phyloP scores from a whole-genome alignment of 2,888 invertebrate species.

The Lottia gigantea region DNA sequence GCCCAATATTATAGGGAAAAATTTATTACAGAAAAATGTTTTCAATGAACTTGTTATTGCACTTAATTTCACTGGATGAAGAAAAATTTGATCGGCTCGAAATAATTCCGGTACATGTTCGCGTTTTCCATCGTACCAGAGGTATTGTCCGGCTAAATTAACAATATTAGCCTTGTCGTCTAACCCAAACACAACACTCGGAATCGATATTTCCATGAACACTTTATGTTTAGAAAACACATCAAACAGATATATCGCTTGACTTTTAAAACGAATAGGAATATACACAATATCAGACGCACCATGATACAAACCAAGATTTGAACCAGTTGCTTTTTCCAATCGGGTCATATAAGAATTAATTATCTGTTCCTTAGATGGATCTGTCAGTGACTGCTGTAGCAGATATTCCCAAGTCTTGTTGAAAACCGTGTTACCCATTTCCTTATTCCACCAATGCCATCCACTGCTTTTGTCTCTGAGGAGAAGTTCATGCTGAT shows the following conservation, averaged over 20 bases:
- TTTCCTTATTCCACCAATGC: background rate
- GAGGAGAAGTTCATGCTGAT: too few species aligned
- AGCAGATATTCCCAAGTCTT: background rate
- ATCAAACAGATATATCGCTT: conserved; percentile 1
- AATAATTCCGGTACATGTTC: background rate
- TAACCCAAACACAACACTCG: conserved; percentile 12
- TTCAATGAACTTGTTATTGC: background rate
- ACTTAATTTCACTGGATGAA: conserved; percentile 16
- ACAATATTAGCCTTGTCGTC: background rate
- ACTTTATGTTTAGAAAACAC: conserved; percentile 13
- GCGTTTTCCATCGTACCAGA: background rate
- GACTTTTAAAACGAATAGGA: background rate
- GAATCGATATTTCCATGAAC: conserved; percentile 13
- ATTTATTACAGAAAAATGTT: conserved; percentile 15
- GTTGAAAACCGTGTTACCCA: background rate
- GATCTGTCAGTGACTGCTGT: background rate
- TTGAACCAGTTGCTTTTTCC: background rate
- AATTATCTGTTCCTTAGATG: background rate
- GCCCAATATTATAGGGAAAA: conserved; percentile 4
- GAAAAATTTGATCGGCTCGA: background rate
- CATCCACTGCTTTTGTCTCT: background rate
- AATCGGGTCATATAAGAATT: background rate
- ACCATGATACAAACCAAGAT: background rate
- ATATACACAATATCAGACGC: conserved; percentile 16
- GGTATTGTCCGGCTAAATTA: conserved; percentile 2